phyloP scores from a whole-genome alignment of 2,797 vertebrate species.

The Microhierax caerulescens region DNA sequence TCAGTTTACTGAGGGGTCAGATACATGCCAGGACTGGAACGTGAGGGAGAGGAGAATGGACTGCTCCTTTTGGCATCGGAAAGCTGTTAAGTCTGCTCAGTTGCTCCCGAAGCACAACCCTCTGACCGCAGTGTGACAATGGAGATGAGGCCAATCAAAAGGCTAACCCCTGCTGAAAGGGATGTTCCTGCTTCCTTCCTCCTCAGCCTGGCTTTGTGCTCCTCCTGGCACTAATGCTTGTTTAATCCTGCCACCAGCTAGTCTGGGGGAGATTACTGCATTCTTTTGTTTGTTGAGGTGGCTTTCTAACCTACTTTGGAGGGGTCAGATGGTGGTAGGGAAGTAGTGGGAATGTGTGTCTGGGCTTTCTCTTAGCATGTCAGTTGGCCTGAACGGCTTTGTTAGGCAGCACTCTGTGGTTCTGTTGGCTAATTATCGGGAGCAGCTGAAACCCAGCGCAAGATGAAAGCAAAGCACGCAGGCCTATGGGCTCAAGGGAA shows the following conservation, averaged over 20 bases:
- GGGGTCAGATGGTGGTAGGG: not conserved
- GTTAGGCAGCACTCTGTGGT: not conserved
- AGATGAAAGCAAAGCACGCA: not conserved
- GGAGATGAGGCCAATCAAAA: constrained; percentile 50
- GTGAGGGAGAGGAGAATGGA: constrained; percentile 18
- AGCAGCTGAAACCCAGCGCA: not conserved
- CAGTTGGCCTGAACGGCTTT: not conserved
- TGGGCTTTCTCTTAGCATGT: not conserved
- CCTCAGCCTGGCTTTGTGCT: constrained; percentile 27
- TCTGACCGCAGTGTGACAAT: not conserved
- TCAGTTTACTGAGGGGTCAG: constrained; percentile 16
- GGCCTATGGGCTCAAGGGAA: not conserved
- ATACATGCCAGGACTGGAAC: constrained; percentile 15
- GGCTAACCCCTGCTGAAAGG: constrained; percentile 58
- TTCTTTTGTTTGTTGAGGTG: constrained; percentile 49
- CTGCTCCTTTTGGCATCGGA: constrained; percentile 57
- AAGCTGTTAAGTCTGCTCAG: constrained; percentile 27
- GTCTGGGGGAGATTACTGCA: constrained; percentile 8
- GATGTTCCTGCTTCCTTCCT: constrained; percentile 63
- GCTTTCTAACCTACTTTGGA: constrained; percentile 37
- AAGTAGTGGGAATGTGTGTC: not conserved
- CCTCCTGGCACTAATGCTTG: constrained; percentile 12
- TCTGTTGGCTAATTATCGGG: constrained; percentile 17
- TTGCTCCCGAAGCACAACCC: not conserved
- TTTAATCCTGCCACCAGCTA: constrained; percentile 47